A percentile compares a stretch with the other conserved stretches of the same genome.
These are phyloP conservation scores for Sphinx pinastri DNA, from an alignment of 2,888 invertebrate species.

Conservation along the genomic window DNA sequence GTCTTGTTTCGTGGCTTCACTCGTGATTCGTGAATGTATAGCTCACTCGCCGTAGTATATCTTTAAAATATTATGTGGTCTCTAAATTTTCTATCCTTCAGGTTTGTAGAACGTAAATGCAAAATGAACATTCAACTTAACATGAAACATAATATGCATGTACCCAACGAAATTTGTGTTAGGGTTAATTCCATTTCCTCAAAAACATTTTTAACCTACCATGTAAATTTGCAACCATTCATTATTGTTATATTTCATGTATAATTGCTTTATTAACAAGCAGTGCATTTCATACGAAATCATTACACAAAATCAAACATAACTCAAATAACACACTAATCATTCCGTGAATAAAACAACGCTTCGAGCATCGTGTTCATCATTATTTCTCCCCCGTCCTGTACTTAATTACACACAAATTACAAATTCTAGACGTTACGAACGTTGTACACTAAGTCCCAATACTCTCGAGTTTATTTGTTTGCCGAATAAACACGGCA, in stretches of 20 bases:
- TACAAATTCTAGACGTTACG: conserved; percentile 30
- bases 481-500: conserved; percentile 50
- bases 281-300: no score
- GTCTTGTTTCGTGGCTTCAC: conserved; percentile 20
- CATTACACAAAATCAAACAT: not conserved
- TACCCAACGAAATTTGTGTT: no score
- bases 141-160: no score
- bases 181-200: no score
- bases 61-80: conserved; percentile 5
- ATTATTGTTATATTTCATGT: no score
- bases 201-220: no score
- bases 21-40: not conserved
- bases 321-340: not conserved
- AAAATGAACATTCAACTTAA: no score
- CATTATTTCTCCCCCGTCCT: conserved; percentile 12
- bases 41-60: conserved; percentile 12
- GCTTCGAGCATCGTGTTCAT: not conserved
- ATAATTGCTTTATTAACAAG: no score
- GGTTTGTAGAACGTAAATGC: no score
- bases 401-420: conserved; percentile 20
- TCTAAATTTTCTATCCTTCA: not conserved
- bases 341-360: conserved; percentile 6
- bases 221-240: no score
- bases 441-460: conserved; percentile 24
- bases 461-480: conserved; percentile 35